Base-by-base conservation (phyloP, 1,140 invertebrate species). In the Eurosta solidaginis region DNA sequence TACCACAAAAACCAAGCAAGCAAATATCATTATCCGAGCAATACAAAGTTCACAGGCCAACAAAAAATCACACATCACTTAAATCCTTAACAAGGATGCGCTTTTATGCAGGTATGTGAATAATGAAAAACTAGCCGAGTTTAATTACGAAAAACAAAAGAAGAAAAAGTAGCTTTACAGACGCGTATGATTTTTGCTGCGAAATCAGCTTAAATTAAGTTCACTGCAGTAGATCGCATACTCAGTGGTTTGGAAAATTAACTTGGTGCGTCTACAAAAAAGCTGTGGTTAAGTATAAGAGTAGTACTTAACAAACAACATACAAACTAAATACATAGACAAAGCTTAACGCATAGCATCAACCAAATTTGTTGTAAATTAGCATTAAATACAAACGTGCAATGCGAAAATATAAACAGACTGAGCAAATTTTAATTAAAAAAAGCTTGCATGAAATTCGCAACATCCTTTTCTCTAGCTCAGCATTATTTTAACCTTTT, bases 241-340 rank as follows among this genome's bases (percentile, higher is more conserved):
- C 45, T 76, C 74, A 76, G 42, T 76, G 74, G 47, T 33, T 76
- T 52, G 74, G 74, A 76, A 76, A 76, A 76, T 76, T 76, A 76
- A 76, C 47, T 76, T 27, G 25, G 22, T 74, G 73, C 44, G 73
- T 74, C 17, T 14, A 29, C 42, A 45, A 33, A 74, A 74, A 74
- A 42, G n/a, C 33, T 40, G 36, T 68, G 59, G n/a, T 68, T 68
- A 68, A 68, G 22, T 68, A n/a, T 40, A 27, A 68, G 59, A 59
- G 33, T 29, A 17, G 27, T 33, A 29, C 54, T 59, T 59, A 59
- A 59, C 54, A 33, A 20, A 20, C 29, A 68, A 68, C 59, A 20
- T 22, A n/a, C 4, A 40, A 20, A 6, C 4, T 27, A n/a, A 40
- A 68, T 33, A 12, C 20, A 36, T 17, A 68, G 9, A 36, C 33